Conservation (phyloP, 2,797 vertebrate species). For the Ptychadena robeensis region DNA sequence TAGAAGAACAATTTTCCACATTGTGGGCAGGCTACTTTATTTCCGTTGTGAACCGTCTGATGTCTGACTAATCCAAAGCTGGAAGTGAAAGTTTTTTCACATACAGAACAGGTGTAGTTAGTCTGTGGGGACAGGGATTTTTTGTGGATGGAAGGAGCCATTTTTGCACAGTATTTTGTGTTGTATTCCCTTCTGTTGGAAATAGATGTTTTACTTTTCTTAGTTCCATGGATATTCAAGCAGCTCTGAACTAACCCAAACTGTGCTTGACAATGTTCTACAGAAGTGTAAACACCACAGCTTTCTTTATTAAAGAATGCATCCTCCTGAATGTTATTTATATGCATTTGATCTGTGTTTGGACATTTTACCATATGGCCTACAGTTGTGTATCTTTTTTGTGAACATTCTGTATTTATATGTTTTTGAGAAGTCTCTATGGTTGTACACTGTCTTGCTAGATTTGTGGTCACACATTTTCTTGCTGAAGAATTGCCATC, state of each 20-base stretch:
- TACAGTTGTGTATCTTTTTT: not conserved
- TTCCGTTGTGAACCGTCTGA: constrained; percentile 63
- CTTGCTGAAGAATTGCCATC: not conserved
- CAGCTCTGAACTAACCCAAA: not conserved
- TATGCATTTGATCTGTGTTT: not conserved
- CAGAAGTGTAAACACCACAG: not conserved
- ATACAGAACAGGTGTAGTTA: constrained; percentile 63
- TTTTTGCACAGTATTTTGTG: not conserved
- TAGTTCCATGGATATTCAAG: not conserved
- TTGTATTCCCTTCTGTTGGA: not conserved
- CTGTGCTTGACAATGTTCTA: not conserved
- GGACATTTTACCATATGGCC: not conserved
- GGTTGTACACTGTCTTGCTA: not conserved
- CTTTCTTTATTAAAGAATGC: not conserved
- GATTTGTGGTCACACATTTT: not conserved
- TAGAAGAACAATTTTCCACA: constrained; percentile 49
- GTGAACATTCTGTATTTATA: too few species aligned
- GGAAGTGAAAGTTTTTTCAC: constrained; percentile 66
- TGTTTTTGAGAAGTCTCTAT: not conserved
- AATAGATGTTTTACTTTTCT: not conserved
- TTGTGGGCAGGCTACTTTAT: constrained; percentile 44
- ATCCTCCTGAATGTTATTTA: constrained; percentile 11
- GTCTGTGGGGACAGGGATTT: constrained; percentile 64
- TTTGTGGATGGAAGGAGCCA: not conserved
- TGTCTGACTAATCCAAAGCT: constrained; percentile 65